Percentiles rank a stretch among this genome's conserved stretches.
phyloP scores from a whole-genome alignment of 2,888 invertebrate genomes.

The Acanthosepion lycidas region DNA sequence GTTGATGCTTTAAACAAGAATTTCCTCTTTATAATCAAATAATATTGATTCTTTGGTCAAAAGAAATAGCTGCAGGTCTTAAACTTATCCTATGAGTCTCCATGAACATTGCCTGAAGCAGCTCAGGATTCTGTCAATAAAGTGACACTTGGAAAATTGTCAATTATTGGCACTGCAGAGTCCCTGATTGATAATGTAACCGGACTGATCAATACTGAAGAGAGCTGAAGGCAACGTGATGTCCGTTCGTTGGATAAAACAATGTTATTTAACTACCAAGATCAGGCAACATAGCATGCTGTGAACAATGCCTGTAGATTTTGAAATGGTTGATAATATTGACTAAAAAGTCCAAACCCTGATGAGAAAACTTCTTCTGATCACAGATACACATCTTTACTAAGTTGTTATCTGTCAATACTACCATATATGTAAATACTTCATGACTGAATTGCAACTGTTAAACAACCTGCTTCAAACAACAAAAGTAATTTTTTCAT shows the following conservation, averaged over 20 bases:
- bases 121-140: slow-evolving; percentile 22
- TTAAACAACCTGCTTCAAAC: no score
- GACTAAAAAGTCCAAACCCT: background rate
- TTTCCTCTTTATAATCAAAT: background rate
- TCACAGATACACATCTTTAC: background rate
- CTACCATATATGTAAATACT: no score
- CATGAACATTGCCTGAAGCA: background rate
- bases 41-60: background rate
- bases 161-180: background rate
- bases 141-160: slow-evolving; percentile 21
- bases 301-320: background rate
- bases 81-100: background rate
- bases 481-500: no score
- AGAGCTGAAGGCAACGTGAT: background rate
- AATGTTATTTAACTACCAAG: slow-evolving; percentile 9
- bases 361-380: background rate
- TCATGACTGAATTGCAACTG: no score
- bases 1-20: slow-evolving; percentile 6
- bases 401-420: background rate
- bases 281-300: slow-evolving; percentile 14
- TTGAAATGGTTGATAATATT: background rate
- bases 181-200: slow-evolving; percentile 21
- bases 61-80: background rate
- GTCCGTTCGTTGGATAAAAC: background rate
- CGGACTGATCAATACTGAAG: background rate